These are phyloP conservation scores for Procambarus clarkii DNA, from an alignment of 1,140 invertebrate species.

Conservation along the genomic window DNA sequence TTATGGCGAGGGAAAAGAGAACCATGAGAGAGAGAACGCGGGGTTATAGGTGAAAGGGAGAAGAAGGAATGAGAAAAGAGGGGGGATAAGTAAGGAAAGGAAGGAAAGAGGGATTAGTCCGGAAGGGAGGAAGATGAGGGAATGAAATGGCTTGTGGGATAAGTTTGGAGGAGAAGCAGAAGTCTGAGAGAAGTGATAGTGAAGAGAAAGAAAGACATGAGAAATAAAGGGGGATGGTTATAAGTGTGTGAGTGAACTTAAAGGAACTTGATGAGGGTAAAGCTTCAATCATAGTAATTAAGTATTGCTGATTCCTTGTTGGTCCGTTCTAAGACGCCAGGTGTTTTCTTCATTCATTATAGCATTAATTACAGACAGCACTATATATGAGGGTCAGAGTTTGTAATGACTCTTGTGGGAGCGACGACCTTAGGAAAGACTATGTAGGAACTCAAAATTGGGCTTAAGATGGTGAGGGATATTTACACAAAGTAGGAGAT, in stretches of 20 bases:
- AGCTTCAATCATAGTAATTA: conserved; percentile 47
- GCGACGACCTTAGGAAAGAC: neutral
- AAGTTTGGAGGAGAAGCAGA: neutral
- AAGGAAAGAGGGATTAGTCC: neutral
- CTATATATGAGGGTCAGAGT: neutral
- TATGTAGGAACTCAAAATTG: too few relatives aligned
- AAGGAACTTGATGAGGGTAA: too few relatives aligned
- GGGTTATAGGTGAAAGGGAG: neutral
- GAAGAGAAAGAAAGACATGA: too few relatives aligned
- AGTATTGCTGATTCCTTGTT: conserved; percentile 33
- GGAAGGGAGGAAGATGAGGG: neutral
- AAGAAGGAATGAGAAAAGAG: neutral
- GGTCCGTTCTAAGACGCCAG: conserved; percentile 17
- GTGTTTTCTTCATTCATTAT: conserved; percentile 30
- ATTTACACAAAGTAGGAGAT: too few relatives aligned
- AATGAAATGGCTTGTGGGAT: neutral
- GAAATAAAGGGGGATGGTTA: neutral
- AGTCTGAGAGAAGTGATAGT: neutral
- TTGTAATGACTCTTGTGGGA: neutral
- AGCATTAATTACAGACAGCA: conserved; percentile 48
- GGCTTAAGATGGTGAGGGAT: too few relatives aligned
- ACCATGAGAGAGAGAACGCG: neutral
- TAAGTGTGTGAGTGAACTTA: conserved; percentile 9
- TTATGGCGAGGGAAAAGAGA: neutral
- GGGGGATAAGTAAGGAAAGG: neutral